Percentiles rank a stretch among this genome's conserved stretches.
Conservation (phyloP, 2,888 invertebrate genomes). For the Drosophila demipolita region DNA sequence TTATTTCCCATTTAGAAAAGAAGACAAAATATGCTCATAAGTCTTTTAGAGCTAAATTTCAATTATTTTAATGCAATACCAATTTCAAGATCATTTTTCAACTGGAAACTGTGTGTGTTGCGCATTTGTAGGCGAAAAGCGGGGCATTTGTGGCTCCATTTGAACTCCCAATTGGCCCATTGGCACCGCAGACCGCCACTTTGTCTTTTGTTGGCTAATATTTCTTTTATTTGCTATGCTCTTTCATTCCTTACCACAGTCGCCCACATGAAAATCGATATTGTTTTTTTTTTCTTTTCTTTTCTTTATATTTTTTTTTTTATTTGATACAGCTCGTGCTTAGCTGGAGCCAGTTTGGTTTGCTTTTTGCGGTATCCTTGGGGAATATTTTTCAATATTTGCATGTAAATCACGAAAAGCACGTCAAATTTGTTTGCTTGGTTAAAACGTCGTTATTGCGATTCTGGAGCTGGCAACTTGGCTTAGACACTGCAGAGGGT, state of each 20-base stretch:
- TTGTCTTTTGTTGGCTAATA: constrained; percentile 78
- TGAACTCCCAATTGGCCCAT: constrained; percentile 55
- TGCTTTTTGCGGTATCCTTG: constrained; percentile 77
- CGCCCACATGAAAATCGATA: constrained; percentile 74
- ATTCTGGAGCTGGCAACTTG: constrained; percentile 43
- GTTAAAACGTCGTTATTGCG: constrained; percentile 79
- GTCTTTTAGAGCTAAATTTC: background rate
- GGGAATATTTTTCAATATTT: constrained; percentile 82
- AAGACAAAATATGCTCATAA: background rate
- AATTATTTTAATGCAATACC: constrained; percentile 20
- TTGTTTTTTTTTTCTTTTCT: constrained; percentile 50
- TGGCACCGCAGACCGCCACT: constrained; percentile 64
- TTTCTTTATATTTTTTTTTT: constrained; percentile 14
- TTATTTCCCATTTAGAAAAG: background rate
- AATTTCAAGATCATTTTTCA: constrained; percentile 35
- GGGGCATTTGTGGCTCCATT: constrained; percentile 34
- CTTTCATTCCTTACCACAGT: constrained; percentile 39
- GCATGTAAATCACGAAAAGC: constrained; percentile 83
- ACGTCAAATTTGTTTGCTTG: constrained; percentile 82
- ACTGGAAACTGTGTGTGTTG: background rate
- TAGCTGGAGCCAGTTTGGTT: constrained; percentile 59
- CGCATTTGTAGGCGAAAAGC: constrained; percentile 22
- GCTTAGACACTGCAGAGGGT: background rate
- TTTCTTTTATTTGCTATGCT: constrained; percentile 71
- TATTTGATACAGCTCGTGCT: constrained; percentile 38